Evolutionary conservation across 2,113 vertebrate species (phyloP).

Genomic region (Hemichromis elongatus): DNA sequence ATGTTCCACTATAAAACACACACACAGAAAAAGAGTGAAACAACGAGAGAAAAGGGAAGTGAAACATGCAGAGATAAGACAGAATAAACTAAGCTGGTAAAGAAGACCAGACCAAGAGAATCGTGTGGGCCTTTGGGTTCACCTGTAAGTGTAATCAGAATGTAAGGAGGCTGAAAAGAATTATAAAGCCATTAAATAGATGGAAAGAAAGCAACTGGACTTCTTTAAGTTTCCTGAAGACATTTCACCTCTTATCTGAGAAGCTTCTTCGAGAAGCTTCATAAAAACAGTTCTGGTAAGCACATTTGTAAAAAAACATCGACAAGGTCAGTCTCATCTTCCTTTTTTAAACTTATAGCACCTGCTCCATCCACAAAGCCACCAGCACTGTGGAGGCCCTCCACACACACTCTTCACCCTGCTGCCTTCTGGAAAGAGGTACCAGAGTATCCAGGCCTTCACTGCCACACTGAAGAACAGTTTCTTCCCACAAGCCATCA

Average conservation of each 20-base stretch:
- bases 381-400: no score
- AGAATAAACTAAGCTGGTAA: neutral
- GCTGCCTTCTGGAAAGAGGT: no score
- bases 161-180: neutral
- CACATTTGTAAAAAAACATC: neutral
- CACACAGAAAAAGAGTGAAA: neutral
- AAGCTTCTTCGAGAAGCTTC: neutral
- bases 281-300: neutral
- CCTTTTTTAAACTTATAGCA: no score
- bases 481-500: no score
- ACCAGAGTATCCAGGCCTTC: no score
- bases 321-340: neutral
- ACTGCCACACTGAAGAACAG: no score
- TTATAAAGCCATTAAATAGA: neutral
- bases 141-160: neutral
- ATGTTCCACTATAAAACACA: neutral
- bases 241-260: neutral
- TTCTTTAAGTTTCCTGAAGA: neutral
- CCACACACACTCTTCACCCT: no score
- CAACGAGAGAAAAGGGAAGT: neutral
- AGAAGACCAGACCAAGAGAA: neutral
- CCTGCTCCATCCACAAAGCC: no score
- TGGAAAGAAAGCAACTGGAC: neutral
- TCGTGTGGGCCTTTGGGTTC: neutral
- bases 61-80: neutral